Evolutionary conservation across 2,797 vertebrate genomes (phyloP).

Genomic region (Macroramphosus scolopax): DNA sequence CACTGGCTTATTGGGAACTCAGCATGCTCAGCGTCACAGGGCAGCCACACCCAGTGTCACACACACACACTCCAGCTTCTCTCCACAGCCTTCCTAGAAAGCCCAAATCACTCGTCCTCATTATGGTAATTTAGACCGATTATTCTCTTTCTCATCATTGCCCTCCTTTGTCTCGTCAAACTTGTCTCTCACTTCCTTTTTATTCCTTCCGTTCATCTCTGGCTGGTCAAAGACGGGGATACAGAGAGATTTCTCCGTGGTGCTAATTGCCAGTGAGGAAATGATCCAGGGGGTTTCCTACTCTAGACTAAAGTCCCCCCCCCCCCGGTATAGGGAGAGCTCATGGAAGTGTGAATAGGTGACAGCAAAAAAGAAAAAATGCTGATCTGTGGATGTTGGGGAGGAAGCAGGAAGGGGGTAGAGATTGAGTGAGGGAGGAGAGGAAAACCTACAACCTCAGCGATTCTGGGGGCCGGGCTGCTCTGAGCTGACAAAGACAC

Average conservation of each 20-base stretch:
- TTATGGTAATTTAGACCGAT: conserved; percentile 77
- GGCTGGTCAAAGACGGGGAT: conserved; percentile 32
- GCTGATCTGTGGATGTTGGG: conserved; percentile 70
- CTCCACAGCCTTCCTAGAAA: conserved; percentile 47
- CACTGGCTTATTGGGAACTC: conserved; percentile 62
- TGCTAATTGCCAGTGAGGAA: conserved; percentile 53
- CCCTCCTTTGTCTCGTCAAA: conserved; percentile 38
- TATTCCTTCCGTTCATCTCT: conserved; percentile 5
- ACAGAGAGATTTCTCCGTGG: conserved; percentile 28
- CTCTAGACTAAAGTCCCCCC: too few species aligned
- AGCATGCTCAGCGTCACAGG: conserved; percentile 66
- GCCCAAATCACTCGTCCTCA: conserved; percentile 68
- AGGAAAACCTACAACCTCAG: conserved; percentile 73
- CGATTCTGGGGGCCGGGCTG: conserved; percentile 58
- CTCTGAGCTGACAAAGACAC: conserved; percentile 70
- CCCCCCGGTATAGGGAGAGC: conserved; percentile 36
- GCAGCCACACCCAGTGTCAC: conserved; percentile 32
- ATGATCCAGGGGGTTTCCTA: conserved; percentile 40
- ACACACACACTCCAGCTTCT: conserved; percentile 14
- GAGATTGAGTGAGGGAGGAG: conserved; percentile 64
- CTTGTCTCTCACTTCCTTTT: conserved; percentile 14
- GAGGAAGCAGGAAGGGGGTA: conserved; percentile 31
- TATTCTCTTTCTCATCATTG: conserved; percentile 52
- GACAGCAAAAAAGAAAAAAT: conserved; percentile 61
- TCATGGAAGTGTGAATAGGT: conserved; percentile 55